Evolutionary conservation across 2,113 vertebrate species (phyloP).

Genomic region (Verasper variegatus): DNA sequence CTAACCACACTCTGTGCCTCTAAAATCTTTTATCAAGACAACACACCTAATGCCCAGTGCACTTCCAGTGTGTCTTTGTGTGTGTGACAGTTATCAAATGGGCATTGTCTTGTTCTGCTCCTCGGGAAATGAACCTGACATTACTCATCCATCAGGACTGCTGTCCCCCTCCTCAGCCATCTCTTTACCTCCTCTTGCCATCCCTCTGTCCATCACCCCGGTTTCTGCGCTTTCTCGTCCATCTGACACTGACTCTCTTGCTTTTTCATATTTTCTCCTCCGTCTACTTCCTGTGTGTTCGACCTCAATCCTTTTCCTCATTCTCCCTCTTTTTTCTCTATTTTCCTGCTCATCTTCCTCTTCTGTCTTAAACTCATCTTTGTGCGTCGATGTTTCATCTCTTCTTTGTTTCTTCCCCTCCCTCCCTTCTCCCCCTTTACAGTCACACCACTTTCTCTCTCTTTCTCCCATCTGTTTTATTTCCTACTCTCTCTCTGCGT

Average conservation of each 20-base stretch:
- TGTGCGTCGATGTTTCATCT: conserved; percentile 11
- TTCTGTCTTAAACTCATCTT: conserved; percentile 1
- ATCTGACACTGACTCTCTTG: background rate
- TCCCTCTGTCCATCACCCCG: background rate
- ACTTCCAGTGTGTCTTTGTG: conserved; percentile 34
- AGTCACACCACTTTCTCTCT: conserved; percentile 25
- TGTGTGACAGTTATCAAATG: conserved; percentile 67
- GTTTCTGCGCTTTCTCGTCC: conserved; percentile 6
- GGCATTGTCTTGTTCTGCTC: conserved; percentile 67
- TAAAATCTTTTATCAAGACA: conserved; percentile 57
- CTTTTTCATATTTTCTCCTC: conserved; percentile 9
- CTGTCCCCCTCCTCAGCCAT: conserved; percentile 38
- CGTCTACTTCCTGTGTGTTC: no score
- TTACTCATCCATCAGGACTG: conserved; percentile 68
- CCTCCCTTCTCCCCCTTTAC: conserved; percentile 11
- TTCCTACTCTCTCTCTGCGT: conserved; percentile 8
- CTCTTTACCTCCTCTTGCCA: conserved; percentile 22
- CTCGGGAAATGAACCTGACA: conserved; percentile 76
- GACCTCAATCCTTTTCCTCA: background rate
- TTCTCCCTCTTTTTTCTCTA: background rate
- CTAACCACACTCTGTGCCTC: conserved; percentile 41
- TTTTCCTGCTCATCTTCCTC: conserved; percentile 14
- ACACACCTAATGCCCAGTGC: conserved; percentile 24
- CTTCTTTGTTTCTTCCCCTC: conserved; percentile 1
- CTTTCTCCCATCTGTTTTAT: conserved; percentile 39